A percentile compares a stretch with the other conserved stretches of the same genome.
These are phyloP conservation scores for Dichetophora obliterata DNA, from an alignment of 2,888 invertebrate species.

Conservation along the genomic window DNA sequence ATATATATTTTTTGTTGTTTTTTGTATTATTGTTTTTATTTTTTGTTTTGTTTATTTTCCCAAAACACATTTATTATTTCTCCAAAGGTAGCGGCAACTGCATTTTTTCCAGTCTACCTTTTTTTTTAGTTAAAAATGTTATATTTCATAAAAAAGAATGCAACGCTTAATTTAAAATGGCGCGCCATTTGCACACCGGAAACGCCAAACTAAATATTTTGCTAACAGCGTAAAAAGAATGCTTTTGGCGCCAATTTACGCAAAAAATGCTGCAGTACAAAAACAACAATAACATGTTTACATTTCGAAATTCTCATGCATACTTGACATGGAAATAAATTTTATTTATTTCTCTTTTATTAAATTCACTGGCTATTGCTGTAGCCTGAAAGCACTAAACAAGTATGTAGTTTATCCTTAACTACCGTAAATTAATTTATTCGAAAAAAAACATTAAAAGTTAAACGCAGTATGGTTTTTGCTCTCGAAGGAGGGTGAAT, in stretches of 20 bases:
- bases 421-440: too few species aligned
- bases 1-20: neutral
- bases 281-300: neutral
- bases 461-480: too few species aligned
- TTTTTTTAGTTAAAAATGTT: too few species aligned
- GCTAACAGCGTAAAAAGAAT: neutral
- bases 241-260: constrained; percentile 5
- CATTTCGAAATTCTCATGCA: neutral
- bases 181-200: neutral
- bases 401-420: too few species aligned
- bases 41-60: neutral
- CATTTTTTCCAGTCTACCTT: neutral
- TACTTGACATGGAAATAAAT: too few species aligned
- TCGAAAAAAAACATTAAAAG: too few species aligned
- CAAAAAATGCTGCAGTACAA: neutral
- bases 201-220: constrained; percentile 3
- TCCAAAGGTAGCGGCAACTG: neutral
- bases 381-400: too few species aligned
- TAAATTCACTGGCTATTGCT: too few species aligned
- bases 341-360: too few species aligned
- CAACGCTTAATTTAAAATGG: neutral
- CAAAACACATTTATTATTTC: neutral
- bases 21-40: neutral
- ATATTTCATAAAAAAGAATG: too few species aligned
- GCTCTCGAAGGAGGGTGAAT: too few species aligned